A percentile compares a stretch with the other conserved stretches of the same genome.
phyloP scores from a whole-genome alignment of 2,797 vertebrate species.

The Phrynocephalus forsythii region DNA sequence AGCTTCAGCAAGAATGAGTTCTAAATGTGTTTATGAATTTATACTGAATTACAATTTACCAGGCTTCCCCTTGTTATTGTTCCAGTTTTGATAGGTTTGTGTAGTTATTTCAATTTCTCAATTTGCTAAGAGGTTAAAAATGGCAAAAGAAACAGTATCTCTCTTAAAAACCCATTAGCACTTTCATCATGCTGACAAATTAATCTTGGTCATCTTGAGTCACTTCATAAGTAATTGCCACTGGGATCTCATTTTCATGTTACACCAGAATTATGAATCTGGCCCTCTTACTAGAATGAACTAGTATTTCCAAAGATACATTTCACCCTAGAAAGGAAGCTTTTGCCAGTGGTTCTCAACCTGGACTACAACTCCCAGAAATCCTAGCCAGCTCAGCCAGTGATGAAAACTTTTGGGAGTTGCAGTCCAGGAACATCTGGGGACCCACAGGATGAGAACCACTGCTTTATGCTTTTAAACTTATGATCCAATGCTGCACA shows the following conservation, averaged over 20 bases:
- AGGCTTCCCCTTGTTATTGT: constrained; percentile 46
- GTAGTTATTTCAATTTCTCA: constrained; percentile 24
- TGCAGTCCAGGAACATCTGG: too few relatives aligned
- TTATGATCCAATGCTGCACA: background rate
- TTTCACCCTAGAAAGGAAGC: constrained; percentile 3
- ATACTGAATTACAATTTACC: constrained; percentile 3
- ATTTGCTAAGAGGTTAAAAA: constrained; percentile 58
- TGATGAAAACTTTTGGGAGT: too few relatives aligned
- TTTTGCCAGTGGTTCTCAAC: background rate
- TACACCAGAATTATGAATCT: constrained; percentile 67
- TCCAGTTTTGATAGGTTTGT: constrained; percentile 18
- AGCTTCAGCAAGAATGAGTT: background rate
- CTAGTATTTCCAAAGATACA: constrained; percentile 41
- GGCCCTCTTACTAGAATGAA: constrained; percentile 8
- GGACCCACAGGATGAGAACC: too few relatives aligned
- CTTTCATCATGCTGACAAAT: constrained; percentile 68
- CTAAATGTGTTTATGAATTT: constrained; percentile 25
- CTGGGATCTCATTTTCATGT: constrained; percentile 24
- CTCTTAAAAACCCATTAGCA: constrained; percentile 68
- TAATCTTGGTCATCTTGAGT: constrained; percentile 64
- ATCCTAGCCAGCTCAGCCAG: too few relatives aligned
- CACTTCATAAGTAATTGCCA: constrained; percentile 69
- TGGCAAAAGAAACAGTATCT: constrained; percentile 56
- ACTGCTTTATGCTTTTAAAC: background rate
- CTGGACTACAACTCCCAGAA: too few relatives aligned